Base-by-base conservation (phyloP, 2,888 invertebrate genomes). In the Antheraea assamensis region DNA sequence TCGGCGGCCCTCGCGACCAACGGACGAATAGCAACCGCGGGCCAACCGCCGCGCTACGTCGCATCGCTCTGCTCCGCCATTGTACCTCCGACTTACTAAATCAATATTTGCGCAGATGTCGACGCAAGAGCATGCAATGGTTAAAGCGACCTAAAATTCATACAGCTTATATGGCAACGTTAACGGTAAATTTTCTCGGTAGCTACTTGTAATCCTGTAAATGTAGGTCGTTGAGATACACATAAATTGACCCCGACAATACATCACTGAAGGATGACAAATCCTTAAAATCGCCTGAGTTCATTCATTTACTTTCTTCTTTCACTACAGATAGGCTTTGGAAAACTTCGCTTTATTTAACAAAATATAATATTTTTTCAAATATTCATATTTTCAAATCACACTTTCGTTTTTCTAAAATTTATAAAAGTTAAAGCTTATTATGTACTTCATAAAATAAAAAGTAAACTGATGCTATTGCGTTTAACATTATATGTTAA, bases 41-140 rank as follows among this genome's bases (percentile, higher is more conserved):
- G 82, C 80, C 82, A 81, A 83, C 82, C 82, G 85, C 30, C 27
- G 61, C 82, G 85, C 87, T 87, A 87, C 87, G n/a, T 82, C 82
- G 85, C 61, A 4, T 13, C 82, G 85, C 82, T 85, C 61, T 17
- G 30, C 82, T 85, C 87, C 87, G 87, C 87, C 86, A 92, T 92
- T 91, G 90, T 90, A 85, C 83, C 90, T 89, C 87, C 92, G 87
- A 89, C 93, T 92, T 93, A 94, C 93, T 92, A 93, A 94, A 93
- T 94, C 94, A 94, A 94, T 94, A 94, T 94, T 94, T 93, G 94
- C 93, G 89, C 94, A 94, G 94, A 93, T 94, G 94, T 92, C 91
- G 92, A 91, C 90, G 88, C 89, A 92, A 94, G 93, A 94, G 92
- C 93, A 93, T 90, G 91, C 92, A 92, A 93, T 90, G 91, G 92